phyloP scores from a whole-genome alignment of 1,140 invertebrate genomes.

The Rhyzopertha dominica region DNA sequence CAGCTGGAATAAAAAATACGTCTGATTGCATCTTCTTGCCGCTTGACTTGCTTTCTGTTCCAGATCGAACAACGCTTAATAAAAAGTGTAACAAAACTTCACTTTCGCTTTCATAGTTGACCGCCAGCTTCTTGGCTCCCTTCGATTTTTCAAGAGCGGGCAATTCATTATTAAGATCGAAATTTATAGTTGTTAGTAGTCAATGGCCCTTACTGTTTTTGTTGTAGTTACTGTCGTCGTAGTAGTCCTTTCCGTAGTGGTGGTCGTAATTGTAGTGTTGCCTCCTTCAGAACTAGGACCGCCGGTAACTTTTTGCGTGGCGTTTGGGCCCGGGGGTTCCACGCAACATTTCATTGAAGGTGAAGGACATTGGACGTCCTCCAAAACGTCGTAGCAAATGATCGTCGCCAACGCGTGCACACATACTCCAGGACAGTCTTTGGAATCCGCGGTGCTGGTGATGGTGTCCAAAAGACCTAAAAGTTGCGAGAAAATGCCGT shows the following conservation, averaged over 20 bases:
- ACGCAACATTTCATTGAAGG: constrained; percentile 77
- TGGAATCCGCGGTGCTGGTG: constrained; percentile 73
- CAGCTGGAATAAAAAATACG: too few relatives aligned
- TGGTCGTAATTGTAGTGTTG: constrained; percentile 32
- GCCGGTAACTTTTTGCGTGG: constrained; percentile 35
- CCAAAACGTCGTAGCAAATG: constrained; percentile 77
- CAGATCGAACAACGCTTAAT: too few relatives aligned
- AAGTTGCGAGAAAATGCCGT: constrained; percentile 18
- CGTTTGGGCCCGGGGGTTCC: constrained; percentile 54
- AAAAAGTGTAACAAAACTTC: too few relatives aligned
- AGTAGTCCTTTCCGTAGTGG: constrained; percentile 40
- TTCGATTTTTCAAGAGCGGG: too few relatives aligned
- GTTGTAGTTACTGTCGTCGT: constrained; percentile 45
- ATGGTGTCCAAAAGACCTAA: constrained; percentile 76
- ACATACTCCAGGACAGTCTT: constrained; percentile 81
- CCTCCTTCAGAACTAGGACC: too few relatives aligned
- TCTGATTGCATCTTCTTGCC: too few relatives aligned
- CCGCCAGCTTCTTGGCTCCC: too few relatives aligned
- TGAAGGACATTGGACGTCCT: constrained; percentile 72
- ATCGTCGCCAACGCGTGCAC: constrained; percentile 75
- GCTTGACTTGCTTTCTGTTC: too few relatives aligned
- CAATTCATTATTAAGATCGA: too few relatives aligned
- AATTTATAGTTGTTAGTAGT: constrained; percentile 41
- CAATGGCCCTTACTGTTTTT: constrained; percentile 44
- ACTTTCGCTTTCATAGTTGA: too few relatives aligned